Evolutionary conservation across 1,140 invertebrate genomes (phyloP).

Genomic region (Penaeus japonicus): DNA sequence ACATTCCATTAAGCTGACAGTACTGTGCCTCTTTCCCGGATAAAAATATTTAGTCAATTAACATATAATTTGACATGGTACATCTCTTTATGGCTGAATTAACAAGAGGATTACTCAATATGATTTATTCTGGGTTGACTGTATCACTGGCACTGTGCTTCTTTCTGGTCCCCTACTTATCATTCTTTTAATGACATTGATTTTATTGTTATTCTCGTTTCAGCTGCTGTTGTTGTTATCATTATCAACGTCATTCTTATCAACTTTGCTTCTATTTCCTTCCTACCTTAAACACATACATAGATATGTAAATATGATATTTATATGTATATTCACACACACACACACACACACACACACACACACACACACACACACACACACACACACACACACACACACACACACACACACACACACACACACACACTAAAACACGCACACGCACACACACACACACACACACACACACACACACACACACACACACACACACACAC

Average conservation of each 20-base stretch:
- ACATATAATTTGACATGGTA: no score
- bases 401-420: neutral
- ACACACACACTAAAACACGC: neutral
- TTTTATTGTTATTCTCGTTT: no score
- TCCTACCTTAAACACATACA: neutral
- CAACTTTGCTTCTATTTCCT: neutral
- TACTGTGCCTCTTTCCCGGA: no score
- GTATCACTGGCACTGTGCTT: no score
- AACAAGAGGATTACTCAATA: no score
- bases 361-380: neutral
- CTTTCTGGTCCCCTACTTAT: no score
- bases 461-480: neutral
- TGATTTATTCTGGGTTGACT: no score
- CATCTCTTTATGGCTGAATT: no score
- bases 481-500: neutral
- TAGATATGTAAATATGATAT: constrained; percentile 2
- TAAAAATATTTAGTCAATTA: no score
- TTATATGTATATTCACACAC: neutral
- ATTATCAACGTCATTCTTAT: neutral
- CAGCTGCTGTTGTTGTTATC: neutral
- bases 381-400: neutral
- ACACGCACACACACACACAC: neutral
- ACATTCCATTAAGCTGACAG: no score
- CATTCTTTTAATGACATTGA: no score
- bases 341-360: constrained; percentile 57